These are phyloP conservation scores for Chloroclysta siterata DNA, from an alignment of 2,888 invertebrate genomes.

Conservation along the genomic window DNA sequence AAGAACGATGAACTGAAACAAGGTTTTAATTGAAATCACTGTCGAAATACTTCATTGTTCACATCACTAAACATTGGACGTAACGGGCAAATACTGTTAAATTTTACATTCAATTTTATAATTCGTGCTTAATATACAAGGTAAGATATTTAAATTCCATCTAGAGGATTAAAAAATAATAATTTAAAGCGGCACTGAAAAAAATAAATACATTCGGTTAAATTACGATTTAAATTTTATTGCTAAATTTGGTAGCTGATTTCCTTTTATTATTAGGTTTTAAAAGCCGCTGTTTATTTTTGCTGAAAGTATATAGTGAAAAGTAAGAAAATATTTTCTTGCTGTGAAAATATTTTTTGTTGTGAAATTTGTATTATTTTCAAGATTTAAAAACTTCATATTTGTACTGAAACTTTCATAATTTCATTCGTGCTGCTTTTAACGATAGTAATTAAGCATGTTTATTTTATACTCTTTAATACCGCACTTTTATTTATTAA, in stretches of 20 bases:
- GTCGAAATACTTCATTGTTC: background rate
- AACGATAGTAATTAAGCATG: background rate
- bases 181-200: too few relatives aligned
- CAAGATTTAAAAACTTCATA: background rate
- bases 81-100: background rate
- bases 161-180: too few relatives aligned
- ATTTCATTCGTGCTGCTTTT: background rate
- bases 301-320: too few relatives aligned
- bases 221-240: too few relatives aligned
- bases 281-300: too few relatives aligned
- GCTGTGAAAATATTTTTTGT: too few relatives aligned
- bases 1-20: slow-evolving; percentile 79
- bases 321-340: too few relatives aligned
- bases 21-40: slow-evolving; percentile 32
- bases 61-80: background rate
- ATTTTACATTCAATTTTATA: too few relatives aligned
- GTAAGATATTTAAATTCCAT: too few relatives aligned
- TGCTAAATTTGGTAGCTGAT: too few relatives aligned
- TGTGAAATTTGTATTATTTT: background rate
- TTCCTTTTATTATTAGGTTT: background rate
- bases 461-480: slow-evolving; percentile 1
- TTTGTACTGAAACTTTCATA: slow-evolving; percentile 2
- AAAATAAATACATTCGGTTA: too few relatives aligned
- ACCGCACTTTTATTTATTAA: slow-evolving; percentile 4
- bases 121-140: too few relatives aligned